Evolutionary conservation across 2,113 vertebrate species (phyloP).

Genomic region (Scopus umbretta): DNA sequence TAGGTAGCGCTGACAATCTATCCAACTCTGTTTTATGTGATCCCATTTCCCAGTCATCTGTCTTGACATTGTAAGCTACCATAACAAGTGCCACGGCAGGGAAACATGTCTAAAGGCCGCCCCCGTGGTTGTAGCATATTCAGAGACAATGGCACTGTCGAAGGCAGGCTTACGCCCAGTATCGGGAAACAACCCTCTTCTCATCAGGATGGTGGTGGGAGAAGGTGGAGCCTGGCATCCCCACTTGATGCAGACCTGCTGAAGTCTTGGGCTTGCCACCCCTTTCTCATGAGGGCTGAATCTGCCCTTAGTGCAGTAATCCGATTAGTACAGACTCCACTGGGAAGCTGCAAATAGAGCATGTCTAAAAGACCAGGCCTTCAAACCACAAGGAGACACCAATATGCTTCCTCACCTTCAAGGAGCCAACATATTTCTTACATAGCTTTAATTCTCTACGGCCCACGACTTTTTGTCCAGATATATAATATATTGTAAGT

Average conservation of each 20-base stretch:
- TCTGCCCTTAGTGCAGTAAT: background rate
- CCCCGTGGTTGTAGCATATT: background rate
- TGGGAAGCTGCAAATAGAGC: background rate
- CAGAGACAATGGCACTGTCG: background rate
- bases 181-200: background rate
- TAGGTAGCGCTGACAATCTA: background rate
- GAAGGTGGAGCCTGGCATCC: background rate
- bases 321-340: background rate
- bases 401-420: background rate
- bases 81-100: background rate
- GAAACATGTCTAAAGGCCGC: background rate
- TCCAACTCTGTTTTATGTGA: background rate
- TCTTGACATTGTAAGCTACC: background rate
- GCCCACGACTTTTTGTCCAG: background rate
- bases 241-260: background rate
- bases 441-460: background rate
- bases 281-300: background rate
- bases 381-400: background rate
- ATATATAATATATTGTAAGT: background rate
- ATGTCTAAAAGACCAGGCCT: background rate
- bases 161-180: background rate
- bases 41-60: background rate
- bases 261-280: background rate
- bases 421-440: background rate
- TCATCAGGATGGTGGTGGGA: background rate